A percentile compares a stretch with the other conserved stretches of the same genome.
Evolutionary conservation across 2,113 vertebrate genomes (phyloP).

Genomic region (Hystrix cristata): DNA sequence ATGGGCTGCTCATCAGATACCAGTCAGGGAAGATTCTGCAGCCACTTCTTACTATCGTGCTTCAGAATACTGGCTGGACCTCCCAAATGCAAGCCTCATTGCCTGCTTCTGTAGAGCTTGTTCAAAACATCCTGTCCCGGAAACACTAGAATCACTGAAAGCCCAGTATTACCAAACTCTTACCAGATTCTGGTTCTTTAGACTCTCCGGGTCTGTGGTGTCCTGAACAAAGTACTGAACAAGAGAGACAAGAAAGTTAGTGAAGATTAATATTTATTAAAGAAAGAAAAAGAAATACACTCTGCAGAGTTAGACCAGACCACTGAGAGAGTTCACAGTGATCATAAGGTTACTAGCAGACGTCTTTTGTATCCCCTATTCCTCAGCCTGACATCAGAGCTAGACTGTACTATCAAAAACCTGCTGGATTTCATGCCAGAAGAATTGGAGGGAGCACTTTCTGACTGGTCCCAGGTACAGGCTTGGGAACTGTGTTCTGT

Average conservation of each 20-base stretch:
- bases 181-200: neutral
- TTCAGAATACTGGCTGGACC: neutral
- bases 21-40: accelerated
- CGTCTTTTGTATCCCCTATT: neutral
- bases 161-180: neutral
- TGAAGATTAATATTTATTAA: neutral
- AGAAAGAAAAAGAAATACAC: neutral
- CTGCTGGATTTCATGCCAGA: neutral
- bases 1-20: neutral
- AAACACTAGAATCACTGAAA: neutral
- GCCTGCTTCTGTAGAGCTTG: neutral
- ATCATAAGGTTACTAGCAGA: neutral
- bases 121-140: neutral
- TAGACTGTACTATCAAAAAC: neutral
- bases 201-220: neutral
- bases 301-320: neutral
- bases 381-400: neutral
- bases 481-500: neutral
- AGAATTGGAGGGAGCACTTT: neutral
- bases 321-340: neutral
- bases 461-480: neutral
- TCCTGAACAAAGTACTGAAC: neutral
- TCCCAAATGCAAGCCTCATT: neutral
- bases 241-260: neutral
- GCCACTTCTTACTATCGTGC: neutral